These are phyloP conservation scores for Hyles vespertilio DNA, from an alignment of 1,140 invertebrate species.

Conservation along the genomic window DNA sequence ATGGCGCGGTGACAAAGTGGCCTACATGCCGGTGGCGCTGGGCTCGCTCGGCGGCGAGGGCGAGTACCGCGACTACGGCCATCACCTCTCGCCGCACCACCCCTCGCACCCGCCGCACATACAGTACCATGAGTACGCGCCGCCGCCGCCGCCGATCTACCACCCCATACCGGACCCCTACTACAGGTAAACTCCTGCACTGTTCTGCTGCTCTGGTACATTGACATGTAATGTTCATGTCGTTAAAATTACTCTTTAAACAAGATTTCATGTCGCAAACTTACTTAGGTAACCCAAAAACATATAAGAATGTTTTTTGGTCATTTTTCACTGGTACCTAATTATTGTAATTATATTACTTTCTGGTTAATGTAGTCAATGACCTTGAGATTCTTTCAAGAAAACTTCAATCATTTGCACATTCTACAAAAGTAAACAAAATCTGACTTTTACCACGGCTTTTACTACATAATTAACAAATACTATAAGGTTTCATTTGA, in stretches of 20 bases:
- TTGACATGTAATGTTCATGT: background rate
- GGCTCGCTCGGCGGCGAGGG: slow-evolving; percentile 70
- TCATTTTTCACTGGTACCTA: too few species aligned
- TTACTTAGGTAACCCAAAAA: too few species aligned
- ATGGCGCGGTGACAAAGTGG: slow-evolving; percentile 69
- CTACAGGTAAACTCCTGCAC: slow-evolving; percentile 45
- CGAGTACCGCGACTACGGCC: slow-evolving; percentile 65
- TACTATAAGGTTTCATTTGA: slow-evolving; percentile 2
- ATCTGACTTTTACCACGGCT: too few species aligned
- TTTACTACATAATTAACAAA: too few species aligned
- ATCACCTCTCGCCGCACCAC: slow-evolving; percentile 63
- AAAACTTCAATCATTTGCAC: too few species aligned
- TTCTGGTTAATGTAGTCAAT: too few species aligned
- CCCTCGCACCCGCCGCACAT: slow-evolving; percentile 37
- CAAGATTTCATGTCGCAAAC: too few species aligned
- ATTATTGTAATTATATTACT: too few species aligned
- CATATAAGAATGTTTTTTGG: too few species aligned
- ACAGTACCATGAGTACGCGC: slow-evolving; percentile 66
- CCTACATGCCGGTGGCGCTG: slow-evolving; percentile 70
- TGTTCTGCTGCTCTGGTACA: background rate
- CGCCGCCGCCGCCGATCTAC: slow-evolving; percentile 61
- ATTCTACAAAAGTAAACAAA: too few species aligned
- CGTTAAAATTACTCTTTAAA: too few species aligned
- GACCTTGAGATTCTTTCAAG: too few species aligned
- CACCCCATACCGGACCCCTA: slow-evolving; percentile 62